These are phyloP conservation scores for Drosophila rhopaloa DNA, from an alignment of 1,140 invertebrate species.

Conservation along the genomic window DNA sequence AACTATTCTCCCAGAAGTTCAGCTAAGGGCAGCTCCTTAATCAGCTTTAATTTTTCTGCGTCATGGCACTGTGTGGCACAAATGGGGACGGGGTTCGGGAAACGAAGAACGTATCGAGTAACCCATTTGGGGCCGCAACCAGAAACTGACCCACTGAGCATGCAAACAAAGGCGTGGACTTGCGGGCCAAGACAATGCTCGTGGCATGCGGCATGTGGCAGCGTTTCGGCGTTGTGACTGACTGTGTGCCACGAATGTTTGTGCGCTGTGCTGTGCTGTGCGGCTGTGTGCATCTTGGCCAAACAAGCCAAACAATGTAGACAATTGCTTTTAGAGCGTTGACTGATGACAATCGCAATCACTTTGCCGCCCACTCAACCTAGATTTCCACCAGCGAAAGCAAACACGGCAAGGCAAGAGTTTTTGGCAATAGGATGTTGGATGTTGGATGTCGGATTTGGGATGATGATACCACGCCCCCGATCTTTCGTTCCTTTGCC, in stretches of 20 bases:
- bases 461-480: constrained; percentile 4
- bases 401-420: constrained; percentile 58
- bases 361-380: constrained; percentile 81
- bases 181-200: constrained; percentile 67
- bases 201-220: constrained; percentile 8
- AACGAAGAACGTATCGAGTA: constrained; percentile 35
- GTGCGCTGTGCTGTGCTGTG: constrained; percentile 22
- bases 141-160: constrained; percentile 72
- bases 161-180: constrained; percentile 72
- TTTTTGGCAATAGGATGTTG: constrained; percentile 21
- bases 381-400: constrained; percentile 69
- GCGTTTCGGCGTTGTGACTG: constrained; percentile 9
- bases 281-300: constrained; percentile 70
- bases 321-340: constrained; percentile 83
- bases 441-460: constrained; percentile 7
- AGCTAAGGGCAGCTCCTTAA: constrained; percentile 9
- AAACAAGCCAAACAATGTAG: constrained; percentile 82
- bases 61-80: constrained; percentile 13
- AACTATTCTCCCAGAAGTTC: background rate
- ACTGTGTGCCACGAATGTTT: constrained; percentile 21
- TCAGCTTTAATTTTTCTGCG: constrained; percentile 28
- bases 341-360: constrained; percentile 82
- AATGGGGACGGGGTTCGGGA: background rate
- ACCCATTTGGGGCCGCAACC: constrained; percentile 43
- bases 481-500: constrained; percentile 2